phyloP scores from a whole-genome alignment of 2,113 vertebrate genomes.

The Hipposideros armiger region DNA sequence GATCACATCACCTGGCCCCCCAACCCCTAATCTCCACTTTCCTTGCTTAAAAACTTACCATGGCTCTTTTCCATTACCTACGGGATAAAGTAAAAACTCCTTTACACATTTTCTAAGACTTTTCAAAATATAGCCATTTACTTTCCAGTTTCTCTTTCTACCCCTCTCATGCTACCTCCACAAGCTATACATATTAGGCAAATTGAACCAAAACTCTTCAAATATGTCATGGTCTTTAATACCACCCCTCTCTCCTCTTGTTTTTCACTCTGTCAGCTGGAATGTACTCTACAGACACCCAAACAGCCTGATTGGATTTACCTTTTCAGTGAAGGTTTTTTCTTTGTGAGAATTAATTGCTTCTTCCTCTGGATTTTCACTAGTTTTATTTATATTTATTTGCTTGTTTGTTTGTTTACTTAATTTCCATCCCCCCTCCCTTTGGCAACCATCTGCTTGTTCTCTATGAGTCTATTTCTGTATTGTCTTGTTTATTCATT shows the following conservation, averaged over 20 bases:
- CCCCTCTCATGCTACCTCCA: neutral
- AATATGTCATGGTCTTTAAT: neutral
- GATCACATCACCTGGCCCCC: neutral
- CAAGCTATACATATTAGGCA: neutral
- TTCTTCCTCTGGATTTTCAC: conserved; percentile 7
- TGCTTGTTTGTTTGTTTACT: neutral
- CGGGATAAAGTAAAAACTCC: neutral
- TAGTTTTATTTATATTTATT: neutral
- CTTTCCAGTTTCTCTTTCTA: neutral
- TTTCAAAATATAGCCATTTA: neutral
- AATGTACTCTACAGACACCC: neutral
- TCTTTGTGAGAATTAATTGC: neutral
- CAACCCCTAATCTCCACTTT: neutral
- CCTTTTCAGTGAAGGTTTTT: neutral
- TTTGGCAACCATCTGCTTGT: no score
- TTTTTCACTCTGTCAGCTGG: neutral
- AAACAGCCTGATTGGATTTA: neutral
- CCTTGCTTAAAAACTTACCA: neutral
- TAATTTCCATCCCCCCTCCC: neutral
- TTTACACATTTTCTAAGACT: neutral
- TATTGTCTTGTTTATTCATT: no score
- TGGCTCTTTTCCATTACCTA: neutral
- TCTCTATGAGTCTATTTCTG: no score
- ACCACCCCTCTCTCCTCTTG: neutral
- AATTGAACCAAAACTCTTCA: neutral